Evolutionary conservation across 1,140 invertebrate species (phyloP).

Genomic region (Drosophila persimilis): DNA sequence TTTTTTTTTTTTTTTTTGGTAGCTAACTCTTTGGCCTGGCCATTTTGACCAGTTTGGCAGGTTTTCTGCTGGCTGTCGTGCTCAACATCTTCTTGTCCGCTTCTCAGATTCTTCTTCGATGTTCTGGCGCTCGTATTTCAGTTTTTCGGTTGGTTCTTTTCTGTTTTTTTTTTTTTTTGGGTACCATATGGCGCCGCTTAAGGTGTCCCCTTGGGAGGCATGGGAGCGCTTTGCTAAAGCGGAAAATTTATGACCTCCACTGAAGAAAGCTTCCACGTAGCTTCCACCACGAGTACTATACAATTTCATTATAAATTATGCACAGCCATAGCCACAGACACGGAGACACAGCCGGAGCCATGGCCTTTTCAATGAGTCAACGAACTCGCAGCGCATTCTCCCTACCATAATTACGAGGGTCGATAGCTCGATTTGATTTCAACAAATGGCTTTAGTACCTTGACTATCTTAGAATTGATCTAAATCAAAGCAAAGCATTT

Average conservation of each 20-base stretch:
- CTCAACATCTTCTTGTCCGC: slow-evolving; percentile 45
- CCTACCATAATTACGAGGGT: too few relatives aligned
- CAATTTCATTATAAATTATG: slow-evolving; percentile 75
- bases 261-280: slow-evolving; percentile 38
- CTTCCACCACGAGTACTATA: slow-evolving; percentile 30
- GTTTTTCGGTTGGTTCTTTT: slow-evolving; percentile 29
- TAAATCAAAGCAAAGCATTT: too few relatives aligned
- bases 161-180: slow-evolving; percentile 1
- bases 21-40: slow-evolving; percentile 54
- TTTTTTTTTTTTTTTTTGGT: slow-evolving; percentile 59
- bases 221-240: slow-evolving; percentile 46
- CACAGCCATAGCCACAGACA: slow-evolving; percentile 31
- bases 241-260: slow-evolving; percentile 69
- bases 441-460: too few relatives aligned
- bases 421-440: too few relatives aligned
- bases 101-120: slow-evolving; percentile 44
- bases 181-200: slow-evolving; percentile 66
- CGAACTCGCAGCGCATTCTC: too few relatives aligned
- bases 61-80: slow-evolving; percentile 49
- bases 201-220: slow-evolving; percentile 52
- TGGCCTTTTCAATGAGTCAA: too few relatives aligned
- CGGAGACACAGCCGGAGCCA: not conserved
- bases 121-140: slow-evolving; percentile 76
- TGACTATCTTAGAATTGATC: too few relatives aligned
- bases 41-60: slow-evolving; percentile 70